Base-by-base conservation (phyloP, 2,888 invertebrate species). In the Hirudinaria manillensis region DNA sequence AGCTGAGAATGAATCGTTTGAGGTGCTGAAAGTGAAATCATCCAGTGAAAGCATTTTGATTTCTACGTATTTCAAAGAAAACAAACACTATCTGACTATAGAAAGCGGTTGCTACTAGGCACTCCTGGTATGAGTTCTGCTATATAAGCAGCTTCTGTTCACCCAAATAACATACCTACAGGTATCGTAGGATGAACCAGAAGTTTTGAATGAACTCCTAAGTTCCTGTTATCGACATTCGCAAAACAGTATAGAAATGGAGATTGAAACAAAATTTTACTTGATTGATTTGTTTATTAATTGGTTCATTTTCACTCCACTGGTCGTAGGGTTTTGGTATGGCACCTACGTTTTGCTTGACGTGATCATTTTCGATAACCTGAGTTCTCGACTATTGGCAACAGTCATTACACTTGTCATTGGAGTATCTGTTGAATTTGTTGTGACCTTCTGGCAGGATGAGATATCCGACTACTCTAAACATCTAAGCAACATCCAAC, bases 281-380 rank as follows among this genome's bases (percentile, higher is more conserved):
- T 21, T 77, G 24, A 36, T 77, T n/a, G 78, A 78, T 72, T 61
- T 53, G 3, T 16, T 76, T 45, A 67, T 77, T 56, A 78, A 76
- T 73, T 77, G 75, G 72, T 76, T 78, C 66, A 67, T 78, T 70
- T 72, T 78, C 66, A 78, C 78, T 21, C 78, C 78, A 16, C 77
- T 78, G 3, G 76, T 77, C 10, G 67, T 78, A 19, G 72, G 75
- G 27, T 77, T 71, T 71, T 77, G 76, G 76, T 66, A 67, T 51
- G 77, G 77, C 16, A 76, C 77, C 38, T 77, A 77, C 73, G 70
- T 45, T 29, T 61, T 77, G 16, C 53, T 77, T 19, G 76, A 76
- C 36, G n/a, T 66, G 24, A 29, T 77, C 24, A n/a, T 75, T 65
- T 76, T 70, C 34, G 61, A 70, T 16, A 53, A 55, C 19, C 53